Base-by-base conservation (phyloP, 2,888 invertebrate species). In the Perdita meconis region DNA sequence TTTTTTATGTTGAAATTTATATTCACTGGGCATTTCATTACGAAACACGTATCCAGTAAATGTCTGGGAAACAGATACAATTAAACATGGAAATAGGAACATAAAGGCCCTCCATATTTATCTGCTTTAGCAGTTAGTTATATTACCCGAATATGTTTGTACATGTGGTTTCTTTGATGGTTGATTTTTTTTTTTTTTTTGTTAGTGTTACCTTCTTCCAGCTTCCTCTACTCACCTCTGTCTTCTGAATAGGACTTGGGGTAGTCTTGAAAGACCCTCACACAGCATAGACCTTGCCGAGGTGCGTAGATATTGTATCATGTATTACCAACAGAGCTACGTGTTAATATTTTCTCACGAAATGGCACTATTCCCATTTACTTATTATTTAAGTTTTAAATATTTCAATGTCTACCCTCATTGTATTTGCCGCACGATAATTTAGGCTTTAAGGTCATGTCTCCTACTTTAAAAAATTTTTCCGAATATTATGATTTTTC, bases 281-380 rank as follows among this genome's bases (percentile, higher is more conserved):
- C 89, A 91, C 92, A 92, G 92, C 92, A 92, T 91, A 92, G 92
- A 92, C 92, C 92, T 92, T 92, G 92, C 92, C 92, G 89, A 92
- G 91, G 89, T 91, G 92, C 92, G 92, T 90, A 92, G 92, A 92
- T 91, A 92, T 92, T 90, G 92, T 92, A 92, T 92, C 92, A 92
- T 92, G 92, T 92, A 92, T 92, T 92, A 92, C 91, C 92, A 92
- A 92, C 92, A 92, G 92, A 92, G 91, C 92, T 92, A 92, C 92
- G 92, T 92, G 92, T 92, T 92, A 92, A 92, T 92, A 92, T 92
- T 92, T 87, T 92, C 90, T 92, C 91, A 92, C 92, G 92, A 92
- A 92, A 91, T 92, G 92, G 89, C 87, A 91, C 89, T 86, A 90
- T 87, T 88, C 90, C 92, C 92, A 91, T 90, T 92, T 91, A 90